Conservation (phyloP, 1,140 invertebrate genomes). For the Pseudomyrmex gracilis region DNA sequence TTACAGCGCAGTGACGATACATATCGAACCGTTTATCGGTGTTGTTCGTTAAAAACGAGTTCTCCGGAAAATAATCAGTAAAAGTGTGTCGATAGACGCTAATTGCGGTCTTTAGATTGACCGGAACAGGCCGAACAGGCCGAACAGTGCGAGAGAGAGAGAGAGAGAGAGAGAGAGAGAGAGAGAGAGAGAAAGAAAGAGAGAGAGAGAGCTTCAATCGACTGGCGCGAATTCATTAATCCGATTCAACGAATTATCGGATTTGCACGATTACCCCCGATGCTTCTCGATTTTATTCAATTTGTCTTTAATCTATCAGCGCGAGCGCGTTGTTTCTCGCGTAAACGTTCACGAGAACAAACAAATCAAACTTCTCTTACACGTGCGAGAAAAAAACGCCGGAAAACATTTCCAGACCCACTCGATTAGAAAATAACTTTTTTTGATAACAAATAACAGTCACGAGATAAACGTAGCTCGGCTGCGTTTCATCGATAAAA, state of each 20-base stretch:
- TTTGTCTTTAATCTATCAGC: constrained; percentile 65
- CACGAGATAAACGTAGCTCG: background rate
- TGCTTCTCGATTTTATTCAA: constrained; percentile 44
- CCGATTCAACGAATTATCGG: constrained; percentile 69
- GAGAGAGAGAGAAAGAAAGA: too few species aligned
- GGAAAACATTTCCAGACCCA: background rate
- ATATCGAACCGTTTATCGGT: background rate
- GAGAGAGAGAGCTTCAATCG: constrained; percentile 25
- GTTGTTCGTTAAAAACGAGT: background rate
- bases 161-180: too few species aligned
- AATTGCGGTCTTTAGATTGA: too few species aligned
- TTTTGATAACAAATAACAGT: constrained; percentile 11
- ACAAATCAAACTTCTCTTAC: constrained; percentile 20
- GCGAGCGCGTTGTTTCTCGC: constrained; percentile 23
- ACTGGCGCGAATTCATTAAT: constrained; percentile 60
- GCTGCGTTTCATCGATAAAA: background rate
- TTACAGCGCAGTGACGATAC: background rate
- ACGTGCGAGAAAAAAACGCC: background rate
- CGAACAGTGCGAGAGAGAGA: constrained; percentile 23
- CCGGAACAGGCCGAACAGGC: too few species aligned
- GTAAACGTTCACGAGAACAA: constrained; percentile 1
- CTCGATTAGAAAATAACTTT: constrained; percentile 36
- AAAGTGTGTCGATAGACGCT: background rate
- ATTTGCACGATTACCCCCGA: constrained; percentile 38
- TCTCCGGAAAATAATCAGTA: background rate